Conservation (phyloP, 2,113 vertebrate genomes). For the Crotophaga sulcirostris region DNA sequence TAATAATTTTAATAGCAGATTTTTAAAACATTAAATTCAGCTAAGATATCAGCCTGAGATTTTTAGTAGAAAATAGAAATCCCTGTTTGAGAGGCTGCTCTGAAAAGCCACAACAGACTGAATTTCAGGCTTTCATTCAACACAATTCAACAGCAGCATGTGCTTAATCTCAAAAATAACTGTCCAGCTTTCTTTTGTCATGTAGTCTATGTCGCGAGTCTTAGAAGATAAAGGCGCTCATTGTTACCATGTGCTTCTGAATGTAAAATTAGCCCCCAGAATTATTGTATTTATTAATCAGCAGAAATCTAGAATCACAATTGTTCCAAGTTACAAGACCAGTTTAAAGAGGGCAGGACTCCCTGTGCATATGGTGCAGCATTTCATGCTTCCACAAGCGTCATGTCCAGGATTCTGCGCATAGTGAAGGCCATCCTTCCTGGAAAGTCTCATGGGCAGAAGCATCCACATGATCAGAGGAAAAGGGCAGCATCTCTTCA, state of each 20-base stretch:
- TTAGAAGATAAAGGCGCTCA: not conserved
- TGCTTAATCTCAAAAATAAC: not conserved
- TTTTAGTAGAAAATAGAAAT: not conserved
- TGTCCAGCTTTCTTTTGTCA: not conserved
- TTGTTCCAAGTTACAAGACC: not conserved
- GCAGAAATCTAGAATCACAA: not conserved
- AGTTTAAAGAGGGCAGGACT: not conserved
- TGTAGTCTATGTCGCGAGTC: not conserved
- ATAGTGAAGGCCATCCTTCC: accelerated
- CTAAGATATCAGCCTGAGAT: not conserved
- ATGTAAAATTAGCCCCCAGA: not conserved
- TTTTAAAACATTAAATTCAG: not conserved
- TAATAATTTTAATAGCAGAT: not conserved
- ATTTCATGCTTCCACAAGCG: accelerated
- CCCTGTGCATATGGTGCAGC: accelerated
- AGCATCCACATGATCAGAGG: not conserved
- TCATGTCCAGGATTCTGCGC: not conserved
- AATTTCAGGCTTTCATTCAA: not conserved
- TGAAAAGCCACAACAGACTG: not conserved
- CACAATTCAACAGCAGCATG: not conserved
- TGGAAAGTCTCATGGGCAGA: not conserved
- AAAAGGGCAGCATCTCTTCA: not conserved
- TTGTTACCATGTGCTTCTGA: not conserved
- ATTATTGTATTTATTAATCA: not conserved
- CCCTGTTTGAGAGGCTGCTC: not conserved